Evolutionary conservation across 1,140 invertebrate genomes (phyloP).

Genomic region (Caenorhabditis brenneri): DNA sequence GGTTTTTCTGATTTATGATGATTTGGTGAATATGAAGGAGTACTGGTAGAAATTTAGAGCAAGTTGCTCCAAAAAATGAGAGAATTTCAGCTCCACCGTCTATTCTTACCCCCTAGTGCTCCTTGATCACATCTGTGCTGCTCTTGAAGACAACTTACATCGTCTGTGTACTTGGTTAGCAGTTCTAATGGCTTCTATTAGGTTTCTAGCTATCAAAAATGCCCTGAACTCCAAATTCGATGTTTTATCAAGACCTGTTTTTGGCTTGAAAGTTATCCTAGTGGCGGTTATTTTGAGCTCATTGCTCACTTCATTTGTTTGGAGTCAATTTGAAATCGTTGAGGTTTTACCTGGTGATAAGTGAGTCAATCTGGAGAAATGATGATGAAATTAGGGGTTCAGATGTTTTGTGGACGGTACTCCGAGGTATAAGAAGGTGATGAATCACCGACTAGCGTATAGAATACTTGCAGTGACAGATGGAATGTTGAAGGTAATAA

Average conservation of each 20-base stretch:
- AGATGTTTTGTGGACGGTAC: too few relatives aligned
- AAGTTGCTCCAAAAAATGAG: neutral
- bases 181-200: neutral
- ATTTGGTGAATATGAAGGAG: neutral
- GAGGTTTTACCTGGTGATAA: too few relatives aligned
- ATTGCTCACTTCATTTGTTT: neutral
- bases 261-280: neutral
- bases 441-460: too few relatives aligned
- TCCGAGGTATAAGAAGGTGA: too few relatives aligned
- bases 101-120: neutral
- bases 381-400: too few relatives aligned
- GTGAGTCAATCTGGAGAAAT: too few relatives aligned
- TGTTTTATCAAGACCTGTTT: neutral
- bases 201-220: neutral
- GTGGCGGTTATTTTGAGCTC: neutral
- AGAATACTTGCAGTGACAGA: too few relatives aligned
- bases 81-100: neutral
- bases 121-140: neutral
- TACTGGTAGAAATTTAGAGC: neutral
- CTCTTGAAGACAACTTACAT: neutral
- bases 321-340: too few relatives aligned
- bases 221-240: neutral
- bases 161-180: neutral
- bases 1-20: neutral
- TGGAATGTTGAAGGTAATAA: too few relatives aligned